These are phyloP conservation scores for Octonoba sinensis DNA, from an alignment of 2,888 invertebrate genomes.

Conservation along the genomic window DNA sequence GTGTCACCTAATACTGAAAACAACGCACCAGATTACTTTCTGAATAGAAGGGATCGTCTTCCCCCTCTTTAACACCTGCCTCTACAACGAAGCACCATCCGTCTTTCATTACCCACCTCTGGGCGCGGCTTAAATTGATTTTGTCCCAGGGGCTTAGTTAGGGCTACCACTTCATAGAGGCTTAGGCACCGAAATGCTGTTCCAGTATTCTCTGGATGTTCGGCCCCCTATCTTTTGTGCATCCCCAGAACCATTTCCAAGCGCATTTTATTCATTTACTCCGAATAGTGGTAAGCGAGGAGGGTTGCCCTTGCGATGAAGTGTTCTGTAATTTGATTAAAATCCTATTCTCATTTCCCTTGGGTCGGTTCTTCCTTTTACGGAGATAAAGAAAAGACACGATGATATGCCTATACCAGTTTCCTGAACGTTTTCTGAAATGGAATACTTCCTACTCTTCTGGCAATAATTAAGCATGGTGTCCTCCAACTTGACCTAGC, in stretches of 20 bases:
- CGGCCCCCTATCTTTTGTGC: constrained; percentile 6
- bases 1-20: too few species aligned
- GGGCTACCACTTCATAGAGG: constrained; percentile 27
- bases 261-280: constrained; percentile 36
- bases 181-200: constrained; percentile 23
- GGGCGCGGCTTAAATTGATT: constrained; percentile 53
- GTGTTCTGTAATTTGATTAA: constrained; percentile 49
- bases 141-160: constrained; percentile 56
- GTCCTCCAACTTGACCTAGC: too few species aligned
- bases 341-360: background rate
- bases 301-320: constrained; percentile 26
- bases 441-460: too few species aligned
- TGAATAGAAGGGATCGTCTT: too few species aligned
- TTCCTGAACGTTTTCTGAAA: too few species aligned
- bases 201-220: background rate
- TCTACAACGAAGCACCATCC: constrained; percentile 19
- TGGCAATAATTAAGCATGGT: too few species aligned
- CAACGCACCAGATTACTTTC: too few species aligned
- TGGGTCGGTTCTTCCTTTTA: background rate
- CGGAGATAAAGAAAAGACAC: too few species aligned
- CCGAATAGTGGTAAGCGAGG: background rate
- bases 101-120: constrained; percentile 54
- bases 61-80: too few species aligned
- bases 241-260: constrained; percentile 12
- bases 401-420: too few species aligned